Evolutionary conservation across 2,888 invertebrate genomes (phyloP).

Genomic region (Brassicogethes aeneus): DNA sequence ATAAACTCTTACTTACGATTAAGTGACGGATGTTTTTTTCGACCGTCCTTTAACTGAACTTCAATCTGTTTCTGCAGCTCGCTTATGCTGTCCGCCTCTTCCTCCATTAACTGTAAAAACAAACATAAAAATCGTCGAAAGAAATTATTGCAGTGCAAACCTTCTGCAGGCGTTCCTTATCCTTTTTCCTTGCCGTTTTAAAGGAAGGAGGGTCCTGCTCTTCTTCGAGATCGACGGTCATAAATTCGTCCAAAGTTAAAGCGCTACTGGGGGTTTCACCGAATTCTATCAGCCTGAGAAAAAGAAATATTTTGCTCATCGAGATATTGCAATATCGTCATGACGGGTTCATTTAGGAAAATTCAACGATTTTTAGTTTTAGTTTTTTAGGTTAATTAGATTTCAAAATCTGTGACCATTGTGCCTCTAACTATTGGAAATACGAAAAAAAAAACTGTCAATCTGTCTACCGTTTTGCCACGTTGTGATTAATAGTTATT

Average conservation of each 20-base stretch:
- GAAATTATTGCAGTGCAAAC: no score
- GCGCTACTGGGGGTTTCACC: slow-evolving; percentile 94
- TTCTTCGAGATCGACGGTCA: slow-evolving; percentile 92
- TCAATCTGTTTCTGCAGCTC: slow-evolving; percentile 84
- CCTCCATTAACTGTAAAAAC: slow-evolving; percentile 40
- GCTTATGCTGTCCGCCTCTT: slow-evolving; percentile 57
- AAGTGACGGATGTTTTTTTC: slow-evolving; percentile 10
- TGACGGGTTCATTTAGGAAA: background rate
- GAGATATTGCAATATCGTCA: background rate
- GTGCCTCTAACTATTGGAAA: no score
- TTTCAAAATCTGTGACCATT: no score
- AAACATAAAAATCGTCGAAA: no score
- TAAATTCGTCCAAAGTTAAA: slow-evolving; percentile 92
- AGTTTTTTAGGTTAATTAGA: no score
- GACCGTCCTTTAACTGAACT: slow-evolving; percentile 55
- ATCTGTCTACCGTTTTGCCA: no score
- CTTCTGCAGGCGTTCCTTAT: slow-evolving; percentile 74
- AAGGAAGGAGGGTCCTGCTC: slow-evolving; percentile 96
- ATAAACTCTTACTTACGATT: no score
- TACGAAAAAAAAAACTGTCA: no score
- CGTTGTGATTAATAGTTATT: no score
- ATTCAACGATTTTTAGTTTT: background rate
- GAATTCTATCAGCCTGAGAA: slow-evolving; percentile 74
- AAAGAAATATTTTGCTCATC: slow-evolving; percentile 5
- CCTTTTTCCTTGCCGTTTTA: slow-evolving; percentile 80